A percentile compares a stretch with the other conserved stretches of the same genome.
These are phyloP conservation scores for Thereva unica DNA, from an alignment of 2,888 invertebrate species.

Conservation along the genomic window DNA sequence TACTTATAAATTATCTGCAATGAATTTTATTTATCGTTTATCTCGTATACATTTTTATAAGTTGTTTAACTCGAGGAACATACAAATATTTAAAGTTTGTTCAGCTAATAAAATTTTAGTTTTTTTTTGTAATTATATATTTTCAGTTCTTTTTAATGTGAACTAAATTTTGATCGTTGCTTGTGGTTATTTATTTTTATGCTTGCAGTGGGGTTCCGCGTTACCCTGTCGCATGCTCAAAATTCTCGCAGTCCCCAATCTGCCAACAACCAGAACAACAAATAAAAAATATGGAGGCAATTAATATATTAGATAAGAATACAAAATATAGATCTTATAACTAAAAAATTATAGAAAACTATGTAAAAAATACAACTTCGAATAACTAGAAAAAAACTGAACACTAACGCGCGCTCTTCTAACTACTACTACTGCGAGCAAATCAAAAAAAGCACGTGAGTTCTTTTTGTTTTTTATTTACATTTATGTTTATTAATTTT, in stretches of 20 bases:
- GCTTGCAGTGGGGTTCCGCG: constrained; percentile 90
- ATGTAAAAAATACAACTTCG: constrained; percentile 28
- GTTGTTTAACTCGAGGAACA: neutral
- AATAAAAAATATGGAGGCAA: constrained; percentile 54
- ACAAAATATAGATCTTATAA: constrained; percentile 52
- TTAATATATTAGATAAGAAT: constrained; percentile 52
- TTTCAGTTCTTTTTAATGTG: constrained; percentile 39
- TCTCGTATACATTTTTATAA: no score
- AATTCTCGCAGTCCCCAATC: constrained; percentile 45
- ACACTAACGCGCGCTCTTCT: constrained; percentile 44
- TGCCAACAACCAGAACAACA: constrained; percentile 61
- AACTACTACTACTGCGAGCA: constrained; percentile 44
- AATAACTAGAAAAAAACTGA: constrained; percentile 33
- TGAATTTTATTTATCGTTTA: no score
- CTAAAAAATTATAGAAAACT: constrained; percentile 62
- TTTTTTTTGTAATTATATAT: constrained; percentile 22
- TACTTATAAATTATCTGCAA: no score
- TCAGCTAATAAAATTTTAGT: constrained; percentile 24
- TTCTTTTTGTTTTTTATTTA: constrained; percentile 47
- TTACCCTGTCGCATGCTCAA: constrained; percentile 86
- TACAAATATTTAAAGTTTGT: neutral
- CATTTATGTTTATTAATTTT: constrained; percentile 45
- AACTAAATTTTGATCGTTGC: constrained; percentile 48
- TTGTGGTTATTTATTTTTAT: constrained; percentile 47
- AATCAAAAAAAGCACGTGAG: constrained; percentile 46